Percentiles rank a stretch among this genome's conserved stretches.
Evolutionary conservation across 1,140 invertebrate species (phyloP).

Genomic region (Melanaphis sacchari): DNA sequence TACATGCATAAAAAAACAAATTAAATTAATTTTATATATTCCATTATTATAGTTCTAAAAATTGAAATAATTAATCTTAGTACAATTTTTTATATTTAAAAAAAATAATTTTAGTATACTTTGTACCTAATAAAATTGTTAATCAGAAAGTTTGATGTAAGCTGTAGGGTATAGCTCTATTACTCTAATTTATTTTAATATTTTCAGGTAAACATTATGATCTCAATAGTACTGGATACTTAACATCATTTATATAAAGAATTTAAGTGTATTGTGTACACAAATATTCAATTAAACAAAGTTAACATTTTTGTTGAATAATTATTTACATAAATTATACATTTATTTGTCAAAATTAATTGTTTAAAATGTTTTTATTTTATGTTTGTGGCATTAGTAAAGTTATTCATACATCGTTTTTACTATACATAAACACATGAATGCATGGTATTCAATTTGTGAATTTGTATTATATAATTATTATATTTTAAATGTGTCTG

Average conservation of each 20-base stretch:
- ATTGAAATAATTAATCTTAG: background rate
- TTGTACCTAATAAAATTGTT: background rate
- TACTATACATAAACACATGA: background rate
- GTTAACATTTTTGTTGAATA: background rate
- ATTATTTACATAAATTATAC: slow-evolving; percentile 25
- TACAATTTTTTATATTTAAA: background rate
- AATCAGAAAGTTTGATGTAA: background rate
- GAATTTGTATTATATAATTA: slow-evolving; percentile 16
- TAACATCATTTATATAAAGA: slow-evolving; percentile 15
- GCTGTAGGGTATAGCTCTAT: background rate
- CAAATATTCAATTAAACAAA: slow-evolving; percentile 10
- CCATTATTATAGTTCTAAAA: background rate
- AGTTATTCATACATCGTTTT: slow-evolving; percentile 15
- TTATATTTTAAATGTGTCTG: slow-evolving; percentile 1
- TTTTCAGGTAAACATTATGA: slow-evolving; percentile 47
- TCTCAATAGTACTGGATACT: slow-evolving; percentile 45
- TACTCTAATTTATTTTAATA: background rate
- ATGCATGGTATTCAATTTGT: slow-evolving; percentile 18
- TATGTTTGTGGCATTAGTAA: slow-evolving; percentile 36
- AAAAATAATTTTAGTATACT: background rate
- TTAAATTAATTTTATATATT: background rate
- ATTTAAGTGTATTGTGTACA: slow-evolving; percentile 20
- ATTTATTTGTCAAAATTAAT: slow-evolving; percentile 26
- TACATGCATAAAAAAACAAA: background rate
- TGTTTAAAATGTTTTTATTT: slow-evolving; percentile 37